These are phyloP conservation scores for Molossus alvarezi DNA, from an alignment of 2,797 vertebrate genomes.

Conservation along the genomic window DNA sequence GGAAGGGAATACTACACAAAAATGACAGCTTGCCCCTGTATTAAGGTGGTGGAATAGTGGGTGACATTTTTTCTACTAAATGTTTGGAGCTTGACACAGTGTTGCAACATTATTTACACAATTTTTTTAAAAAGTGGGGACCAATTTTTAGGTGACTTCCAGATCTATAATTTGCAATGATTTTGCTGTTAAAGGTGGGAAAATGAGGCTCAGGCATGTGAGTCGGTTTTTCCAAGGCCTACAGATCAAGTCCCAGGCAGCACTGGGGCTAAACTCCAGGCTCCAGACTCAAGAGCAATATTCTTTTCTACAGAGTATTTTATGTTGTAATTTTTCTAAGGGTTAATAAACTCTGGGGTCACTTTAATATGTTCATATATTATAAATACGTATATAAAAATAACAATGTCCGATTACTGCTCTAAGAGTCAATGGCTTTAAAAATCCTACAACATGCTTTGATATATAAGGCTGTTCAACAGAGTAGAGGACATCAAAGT, in stretches of 20 bases:
- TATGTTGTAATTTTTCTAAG: background rate
- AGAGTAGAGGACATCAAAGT: background rate
- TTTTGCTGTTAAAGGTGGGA: slow-evolving; percentile 12
- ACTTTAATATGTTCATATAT: background rate
- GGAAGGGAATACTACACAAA: background rate
- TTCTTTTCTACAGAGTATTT: background rate
- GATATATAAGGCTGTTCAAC: background rate
- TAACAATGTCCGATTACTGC: background rate
- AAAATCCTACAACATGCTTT: slow-evolving; percentile 22
- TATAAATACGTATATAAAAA: slow-evolving; percentile 44
- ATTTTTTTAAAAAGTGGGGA: background rate
- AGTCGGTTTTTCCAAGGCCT: background rate
- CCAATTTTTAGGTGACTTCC: background rate
- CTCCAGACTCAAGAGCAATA: background rate
- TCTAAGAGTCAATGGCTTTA: background rate
- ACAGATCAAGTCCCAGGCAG: background rate
- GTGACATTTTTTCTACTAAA: background rate
- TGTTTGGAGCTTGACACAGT: background rate
- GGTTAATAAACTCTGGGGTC: background rate
- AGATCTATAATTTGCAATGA: background rate
- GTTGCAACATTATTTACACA: background rate
- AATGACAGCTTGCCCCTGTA: background rate
- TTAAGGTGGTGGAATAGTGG: background rate
- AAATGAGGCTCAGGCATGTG: slow-evolving; percentile 6
- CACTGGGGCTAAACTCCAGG: background rate